Conservation (phyloP, 1,140 invertebrate genomes). For the Nasonia longicornis region DNA sequence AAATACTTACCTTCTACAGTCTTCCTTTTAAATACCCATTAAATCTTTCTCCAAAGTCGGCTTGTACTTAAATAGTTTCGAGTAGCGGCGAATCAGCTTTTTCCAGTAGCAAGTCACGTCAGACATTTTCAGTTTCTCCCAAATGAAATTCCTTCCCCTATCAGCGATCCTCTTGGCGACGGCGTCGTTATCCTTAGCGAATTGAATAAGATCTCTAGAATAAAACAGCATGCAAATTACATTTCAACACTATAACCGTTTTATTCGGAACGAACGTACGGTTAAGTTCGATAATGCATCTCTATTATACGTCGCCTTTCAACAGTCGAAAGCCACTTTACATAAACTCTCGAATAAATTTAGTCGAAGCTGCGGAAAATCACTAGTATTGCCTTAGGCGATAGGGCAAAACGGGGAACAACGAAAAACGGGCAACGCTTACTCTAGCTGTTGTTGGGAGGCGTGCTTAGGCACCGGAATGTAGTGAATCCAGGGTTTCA, state of each 20-base stretch:
- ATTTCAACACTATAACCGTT: no score
- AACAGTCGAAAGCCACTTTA: no score
- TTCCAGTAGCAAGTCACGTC: slow-evolving; percentile 92
- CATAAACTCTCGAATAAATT: slow-evolving; percentile 23
- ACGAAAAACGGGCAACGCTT: slow-evolving; percentile 43
- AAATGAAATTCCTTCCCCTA: slow-evolving; percentile 84
- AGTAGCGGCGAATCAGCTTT: slow-evolving; percentile 82
- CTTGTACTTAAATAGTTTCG: slow-evolving; percentile 81
- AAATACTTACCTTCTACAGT: not conserved
- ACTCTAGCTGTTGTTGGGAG: slow-evolving; percentile 76
- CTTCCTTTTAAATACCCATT: slow-evolving; percentile 62
- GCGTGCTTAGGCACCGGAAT: slow-evolving; percentile 85
- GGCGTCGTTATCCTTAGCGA: slow-evolving; percentile 82
- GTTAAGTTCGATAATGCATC: not conserved
- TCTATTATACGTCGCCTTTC: no score
- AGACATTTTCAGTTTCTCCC: slow-evolving; percentile 84
- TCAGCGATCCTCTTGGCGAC: slow-evolving; percentile 85
- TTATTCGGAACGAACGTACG: not conserved
- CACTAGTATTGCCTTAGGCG: not conserved
- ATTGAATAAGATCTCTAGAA: slow-evolving; percentile 78
- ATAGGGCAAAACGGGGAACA: not conserved
- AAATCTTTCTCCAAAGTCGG: slow-evolving; percentile 72
- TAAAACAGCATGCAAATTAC: slow-evolving; percentile 43
- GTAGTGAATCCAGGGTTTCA: slow-evolving; percentile 97
- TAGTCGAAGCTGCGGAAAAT: not conserved